Evolutionary conservation across 64 coral and sea anemone genomes (phyloP).

Genomic region (Montipora sp.): DNA sequence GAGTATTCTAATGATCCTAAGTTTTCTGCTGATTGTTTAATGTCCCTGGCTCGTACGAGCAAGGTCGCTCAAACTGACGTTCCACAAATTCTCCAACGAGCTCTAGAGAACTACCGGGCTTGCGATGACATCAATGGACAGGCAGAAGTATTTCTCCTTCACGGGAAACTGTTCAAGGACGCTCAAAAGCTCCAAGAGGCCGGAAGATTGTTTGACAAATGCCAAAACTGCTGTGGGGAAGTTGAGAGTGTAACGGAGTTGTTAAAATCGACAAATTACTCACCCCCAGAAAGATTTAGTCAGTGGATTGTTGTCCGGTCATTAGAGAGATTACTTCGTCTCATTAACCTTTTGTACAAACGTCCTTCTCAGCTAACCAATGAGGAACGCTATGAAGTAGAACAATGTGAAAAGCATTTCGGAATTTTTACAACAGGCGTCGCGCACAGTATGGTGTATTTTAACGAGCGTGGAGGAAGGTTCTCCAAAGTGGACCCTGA

Average conservation of each 20-base stretch:
- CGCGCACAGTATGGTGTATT: background rate
- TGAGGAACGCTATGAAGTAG: constrained; percentile 24
- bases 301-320: constrained; percentile 72
- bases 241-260: constrained; percentile 60
- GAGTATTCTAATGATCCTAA: constrained; percentile 59
- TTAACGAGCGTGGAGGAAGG: constrained; percentile 33
- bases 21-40: constrained; percentile 58
- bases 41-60: constrained; percentile 45
- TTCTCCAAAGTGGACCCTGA: constrained; percentile 44
- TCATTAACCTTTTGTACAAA: constrained; percentile 57
- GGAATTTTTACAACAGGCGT: constrained; percentile 51
- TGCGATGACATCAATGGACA: constrained; percentile 52
- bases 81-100: constrained; percentile 34
- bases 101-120: constrained; percentile 40
- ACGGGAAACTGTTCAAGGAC: constrained; percentile 39
- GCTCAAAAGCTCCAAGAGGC: constrained; percentile 31
- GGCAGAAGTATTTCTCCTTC: constrained; percentile 60
- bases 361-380: background rate
- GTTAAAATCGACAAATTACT: constrained; percentile 24
- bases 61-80: background rate
- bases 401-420: constrained; percentile 73
- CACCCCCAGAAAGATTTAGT: background rate
- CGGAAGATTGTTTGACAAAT: constrained; percentile 60
- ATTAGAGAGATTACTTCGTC: constrained; percentile 54
- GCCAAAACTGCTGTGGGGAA: constrained; percentile 75